These are phyloP conservation scores for Hirundichthys speculiger DNA, from an alignment of 2,113 vertebrate genomes.

Conservation along the genomic window DNA sequence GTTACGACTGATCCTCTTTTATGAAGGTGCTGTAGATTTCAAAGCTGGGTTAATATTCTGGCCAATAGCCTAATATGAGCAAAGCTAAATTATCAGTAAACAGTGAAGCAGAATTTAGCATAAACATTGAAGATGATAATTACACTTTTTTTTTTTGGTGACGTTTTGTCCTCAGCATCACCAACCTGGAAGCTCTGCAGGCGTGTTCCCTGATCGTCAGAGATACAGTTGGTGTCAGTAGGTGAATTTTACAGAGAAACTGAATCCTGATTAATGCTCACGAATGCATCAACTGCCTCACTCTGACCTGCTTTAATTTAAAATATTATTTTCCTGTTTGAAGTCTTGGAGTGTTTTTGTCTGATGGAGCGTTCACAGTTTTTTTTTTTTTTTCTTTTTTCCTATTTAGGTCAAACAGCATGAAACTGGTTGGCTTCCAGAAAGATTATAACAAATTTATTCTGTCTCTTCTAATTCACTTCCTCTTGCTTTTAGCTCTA, in stretches of 20 bases:
- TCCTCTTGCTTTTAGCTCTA: conserved; percentile 16
- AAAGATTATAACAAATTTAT: not conserved
- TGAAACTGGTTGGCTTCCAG: conserved; percentile 24
- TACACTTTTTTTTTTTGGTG: too few relatives aligned
- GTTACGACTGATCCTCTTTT: too few relatives aligned
- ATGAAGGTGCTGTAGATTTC: too few relatives aligned
- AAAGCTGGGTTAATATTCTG: too few relatives aligned
- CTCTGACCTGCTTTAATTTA: conserved; percentile 32
- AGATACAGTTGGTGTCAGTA: not conserved
- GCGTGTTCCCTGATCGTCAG: too few relatives aligned
- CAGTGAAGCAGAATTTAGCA: too few relatives aligned
- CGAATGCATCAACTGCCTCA: conserved; percentile 2
- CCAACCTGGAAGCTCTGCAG: too few relatives aligned
- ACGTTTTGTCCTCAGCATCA: too few relatives aligned
- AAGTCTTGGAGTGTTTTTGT: conserved; percentile 20
- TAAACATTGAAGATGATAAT: too few relatives aligned
- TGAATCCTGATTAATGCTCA: not conserved
- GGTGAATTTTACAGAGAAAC: conserved; percentile 1
- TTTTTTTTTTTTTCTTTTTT: not conserved
- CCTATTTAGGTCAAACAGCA: conserved; percentile 40
- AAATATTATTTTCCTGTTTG: conserved; percentile 10
- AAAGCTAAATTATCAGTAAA: too few relatives aligned
- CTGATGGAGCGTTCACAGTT: not conserved
- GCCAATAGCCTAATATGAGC: too few relatives aligned
- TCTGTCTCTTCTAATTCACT: not conserved